phyloP scores from a whole-genome alignment of 2,888 invertebrate genomes.

The Drosophila algonquin region DNA sequence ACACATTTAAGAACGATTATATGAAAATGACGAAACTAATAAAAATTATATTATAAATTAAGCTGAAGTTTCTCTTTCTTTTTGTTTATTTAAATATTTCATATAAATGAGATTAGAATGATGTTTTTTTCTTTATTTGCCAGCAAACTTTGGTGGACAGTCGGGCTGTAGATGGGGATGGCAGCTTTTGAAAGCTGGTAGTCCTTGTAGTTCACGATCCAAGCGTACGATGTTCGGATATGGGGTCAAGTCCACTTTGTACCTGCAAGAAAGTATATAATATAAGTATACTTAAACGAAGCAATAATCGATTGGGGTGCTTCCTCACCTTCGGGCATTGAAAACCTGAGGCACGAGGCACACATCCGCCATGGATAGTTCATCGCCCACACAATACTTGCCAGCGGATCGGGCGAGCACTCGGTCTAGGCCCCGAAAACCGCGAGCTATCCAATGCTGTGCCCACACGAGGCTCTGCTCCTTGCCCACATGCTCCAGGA shows the following conservation, averaged over 20 bases:
- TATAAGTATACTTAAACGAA: background rate
- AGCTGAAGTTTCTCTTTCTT: slow-evolving; percentile 2
- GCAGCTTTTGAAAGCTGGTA: slow-evolving; percentile 94
- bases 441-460: slow-evolving; percentile 94
- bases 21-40: slow-evolving; percentile 69
- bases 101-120: slow-evolving; percentile 53
- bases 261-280: slow-evolving; percentile 85
- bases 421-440: slow-evolving; percentile 95
- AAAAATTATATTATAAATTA: slow-evolving; percentile 76
- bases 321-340: slow-evolving; percentile 88
- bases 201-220: slow-evolving; percentile 91
- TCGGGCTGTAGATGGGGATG: slow-evolving; percentile 97
- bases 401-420: slow-evolving; percentile 92
- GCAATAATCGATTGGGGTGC: no score
- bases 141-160: slow-evolving; percentile 93
- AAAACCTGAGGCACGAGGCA: slow-evolving; percentile 97
- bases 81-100: background rate
- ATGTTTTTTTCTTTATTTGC: slow-evolving; percentile 85
- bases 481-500: slow-evolving; percentile 92
- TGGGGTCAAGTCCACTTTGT: slow-evolving; percentile 93
- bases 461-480: slow-evolving; percentile 96
- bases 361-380: slow-evolving; percentile 96
- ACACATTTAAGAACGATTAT: slow-evolving; percentile 78
- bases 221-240: slow-evolving; percentile 95
- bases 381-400: slow-evolving; percentile 96